Evolutionary conservation across 2,888 invertebrate species (phyloP).

Genomic region (Cybosia mesomella): DNA sequence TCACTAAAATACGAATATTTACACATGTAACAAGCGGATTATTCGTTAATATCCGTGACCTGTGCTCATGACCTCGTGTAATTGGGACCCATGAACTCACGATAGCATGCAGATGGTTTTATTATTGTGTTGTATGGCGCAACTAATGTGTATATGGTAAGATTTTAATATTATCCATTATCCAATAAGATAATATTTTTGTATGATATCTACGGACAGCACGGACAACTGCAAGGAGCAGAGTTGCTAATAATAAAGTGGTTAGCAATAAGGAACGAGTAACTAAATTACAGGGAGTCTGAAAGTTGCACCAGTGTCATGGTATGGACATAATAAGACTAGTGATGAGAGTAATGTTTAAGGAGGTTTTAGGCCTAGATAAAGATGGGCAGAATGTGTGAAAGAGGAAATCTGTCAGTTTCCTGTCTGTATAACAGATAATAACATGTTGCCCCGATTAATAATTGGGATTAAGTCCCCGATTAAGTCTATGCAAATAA

Average conservation of each 20-base stretch:
- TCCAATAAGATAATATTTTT: not conserved
- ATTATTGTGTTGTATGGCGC: slow-evolving; percentile 10
- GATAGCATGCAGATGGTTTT: slow-evolving; percentile 12
- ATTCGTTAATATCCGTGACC: slow-evolving; percentile 28
- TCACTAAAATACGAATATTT: slow-evolving; percentile 22
- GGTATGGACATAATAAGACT: too few species aligned
- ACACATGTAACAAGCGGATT: slow-evolving; percentile 15
- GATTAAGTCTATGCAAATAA: too few species aligned
- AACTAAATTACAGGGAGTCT: too few species aligned
- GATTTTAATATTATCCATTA: not conserved
- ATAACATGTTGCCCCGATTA: too few species aligned
- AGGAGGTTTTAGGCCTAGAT: too few species aligned
- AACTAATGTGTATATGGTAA: slow-evolving; percentile 11
- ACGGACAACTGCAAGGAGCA: not conserved
- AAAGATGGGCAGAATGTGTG: too few species aligned
- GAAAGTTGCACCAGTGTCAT: too few species aligned
- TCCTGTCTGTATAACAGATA: too few species aligned
- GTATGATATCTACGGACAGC: not conserved
- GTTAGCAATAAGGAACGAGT: not conserved
- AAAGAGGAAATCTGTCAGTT: too few species aligned
- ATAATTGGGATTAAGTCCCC: too few species aligned
- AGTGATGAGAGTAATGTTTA: too few species aligned
- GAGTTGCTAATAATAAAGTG: not conserved
- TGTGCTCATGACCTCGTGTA: slow-evolving; percentile 28
- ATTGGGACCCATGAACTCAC: slow-evolving; percentile 26